Percentiles rank a stretch among this genome's conserved stretches.
Evolutionary conservation across 37 sponge, comb jelly and placozoan genomes (phyloP).

Genomic region (Mnemiopsis leidyi): DNA sequence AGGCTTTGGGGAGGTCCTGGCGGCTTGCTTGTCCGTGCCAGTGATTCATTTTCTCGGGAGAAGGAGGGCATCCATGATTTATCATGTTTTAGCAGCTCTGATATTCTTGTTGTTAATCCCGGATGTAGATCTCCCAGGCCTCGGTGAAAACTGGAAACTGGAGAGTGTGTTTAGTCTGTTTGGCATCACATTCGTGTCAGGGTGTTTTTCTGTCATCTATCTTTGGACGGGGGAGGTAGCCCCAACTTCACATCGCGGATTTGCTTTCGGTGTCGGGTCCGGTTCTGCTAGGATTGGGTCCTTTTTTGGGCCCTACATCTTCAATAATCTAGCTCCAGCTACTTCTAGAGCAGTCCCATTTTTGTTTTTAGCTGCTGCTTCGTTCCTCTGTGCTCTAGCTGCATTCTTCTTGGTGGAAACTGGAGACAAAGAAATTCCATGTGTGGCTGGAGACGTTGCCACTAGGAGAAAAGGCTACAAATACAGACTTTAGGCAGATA

Average conservation of each 20-base stretch:
- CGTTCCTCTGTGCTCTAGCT: not conserved
- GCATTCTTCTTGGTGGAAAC: not conserved
- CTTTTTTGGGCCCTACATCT: conserved; percentile 36
- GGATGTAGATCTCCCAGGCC: not conserved
- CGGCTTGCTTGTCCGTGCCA: not conserved
- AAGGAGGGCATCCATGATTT: not conserved
- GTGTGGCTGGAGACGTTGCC: not conserved
- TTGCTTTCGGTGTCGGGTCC: not conserved
- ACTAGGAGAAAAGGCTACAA: not conserved
- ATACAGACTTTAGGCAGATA: not conserved
- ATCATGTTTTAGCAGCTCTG: not conserved
- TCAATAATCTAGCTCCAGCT: not conserved
- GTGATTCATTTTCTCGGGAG: not conserved
- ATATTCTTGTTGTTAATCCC: not conserved
- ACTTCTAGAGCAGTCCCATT: not conserved
- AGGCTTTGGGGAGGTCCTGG: not conserved
- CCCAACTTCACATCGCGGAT: conserved; percentile 21
- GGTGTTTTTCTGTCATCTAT: not conserved
- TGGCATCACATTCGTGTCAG: not conserved
- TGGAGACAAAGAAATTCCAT: not conserved
- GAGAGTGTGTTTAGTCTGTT: not conserved
- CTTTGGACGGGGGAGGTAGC: conserved; percentile 47
- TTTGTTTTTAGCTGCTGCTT: not conserved
- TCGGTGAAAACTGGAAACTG: not conserved
- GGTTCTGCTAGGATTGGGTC: not conserved